Base-by-base conservation (phyloP, 2,113 vertebrate genomes). In the Pseudorhombus dupliciocellatus region DNA sequence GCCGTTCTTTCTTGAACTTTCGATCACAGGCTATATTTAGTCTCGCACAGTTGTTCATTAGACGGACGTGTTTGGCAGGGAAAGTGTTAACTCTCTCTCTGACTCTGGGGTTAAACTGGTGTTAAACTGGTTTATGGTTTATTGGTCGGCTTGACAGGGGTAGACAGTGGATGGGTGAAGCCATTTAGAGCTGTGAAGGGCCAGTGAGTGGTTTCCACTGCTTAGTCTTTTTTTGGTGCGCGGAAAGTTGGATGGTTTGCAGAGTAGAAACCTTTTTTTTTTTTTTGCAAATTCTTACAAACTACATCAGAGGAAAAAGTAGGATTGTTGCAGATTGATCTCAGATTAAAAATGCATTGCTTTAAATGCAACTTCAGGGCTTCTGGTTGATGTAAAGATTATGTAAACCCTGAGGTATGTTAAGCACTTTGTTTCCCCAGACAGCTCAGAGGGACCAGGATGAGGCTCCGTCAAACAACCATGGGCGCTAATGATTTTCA, bases 111-210 rank as follows among this genome's bases (percentile, higher is more conserved):
- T 42, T 80, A 63, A 67, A 54, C 79, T 46, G 58, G 37, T 30
- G 68, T 62, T 77, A 59, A 78, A 73, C 65, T 80, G 73, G 80
- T 85, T 86, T 82, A 78, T 81, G 70, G 79, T 85, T 86, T 76
- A 84, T 75, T 75, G 66, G 25, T 37, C 60, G 59, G 46, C 73
- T 75, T 77, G 61, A 71, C 44, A 28, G 28, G 50, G 26, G 26
- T 59, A 81, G 18, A 34, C 63, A 56, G 31, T 25, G 64, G 73
- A 79, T 42, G 58, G 72, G 77, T 54, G 31, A 70, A 79, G 72
- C 64, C 63, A 44, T 73, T 22, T 65, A 54, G 58, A 34, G 75
- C 68, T 60, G 37, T 77, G 75, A 90, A 78, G 40, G 73, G 55
- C 64, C 73, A 56, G 0, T 24, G 48, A 71, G 55, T 66, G 66